These are phyloP conservation scores for Caiman crocodilus DNA, from an alignment of 2,797 vertebrate genomes.

Conservation along the genomic window DNA sequence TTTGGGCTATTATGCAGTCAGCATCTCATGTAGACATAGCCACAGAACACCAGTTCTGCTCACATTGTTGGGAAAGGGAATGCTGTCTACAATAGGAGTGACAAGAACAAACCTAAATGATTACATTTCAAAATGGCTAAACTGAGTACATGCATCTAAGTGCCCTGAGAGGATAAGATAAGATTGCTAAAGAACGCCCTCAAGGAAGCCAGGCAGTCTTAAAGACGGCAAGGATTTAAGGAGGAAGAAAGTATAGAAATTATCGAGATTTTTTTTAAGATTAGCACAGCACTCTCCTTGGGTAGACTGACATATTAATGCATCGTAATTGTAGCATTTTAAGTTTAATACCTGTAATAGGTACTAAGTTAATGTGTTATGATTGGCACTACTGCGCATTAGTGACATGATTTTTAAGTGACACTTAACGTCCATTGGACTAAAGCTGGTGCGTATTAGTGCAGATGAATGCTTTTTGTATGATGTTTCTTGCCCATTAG, in stretches of 20 bases:
- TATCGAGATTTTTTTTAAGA: background rate
- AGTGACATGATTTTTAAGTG: too few species aligned
- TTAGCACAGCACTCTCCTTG: background rate
- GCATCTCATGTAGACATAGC: background rate
- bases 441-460: too few species aligned
- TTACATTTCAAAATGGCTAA: accelerated
- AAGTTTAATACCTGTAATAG: too few species aligned
- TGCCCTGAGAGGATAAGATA: background rate
- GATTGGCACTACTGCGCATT: too few species aligned
- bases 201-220: accelerated
- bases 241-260: background rate
- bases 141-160: background rate
- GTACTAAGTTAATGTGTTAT: too few species aligned
- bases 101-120: background rate
- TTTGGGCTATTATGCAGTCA: background rate
- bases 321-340: too few species aligned
- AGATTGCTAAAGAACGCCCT: accelerated
- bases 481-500: too few species aligned
- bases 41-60: background rate
- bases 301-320: too few species aligned
- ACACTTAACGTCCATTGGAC: too few species aligned
- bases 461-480: too few species aligned
- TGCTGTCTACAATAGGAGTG: too few species aligned
- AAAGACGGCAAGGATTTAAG: background rate
- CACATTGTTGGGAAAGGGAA: background rate